Evolutionary conservation across 2,797 vertebrate species (phyloP).

Genomic region (Anomalospiza imberbis): DNA sequence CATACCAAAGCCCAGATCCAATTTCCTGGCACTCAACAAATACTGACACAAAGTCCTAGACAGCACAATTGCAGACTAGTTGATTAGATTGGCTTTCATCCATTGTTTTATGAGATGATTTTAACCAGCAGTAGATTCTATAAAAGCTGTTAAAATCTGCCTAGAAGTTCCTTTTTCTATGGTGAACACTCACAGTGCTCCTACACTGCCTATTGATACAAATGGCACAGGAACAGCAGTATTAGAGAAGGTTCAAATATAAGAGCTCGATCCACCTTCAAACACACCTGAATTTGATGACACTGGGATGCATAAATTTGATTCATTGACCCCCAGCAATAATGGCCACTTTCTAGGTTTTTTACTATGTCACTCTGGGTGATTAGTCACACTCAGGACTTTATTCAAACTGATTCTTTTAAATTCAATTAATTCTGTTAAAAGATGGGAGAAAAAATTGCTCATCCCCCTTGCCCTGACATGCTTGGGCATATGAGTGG

Average conservation of each 20-base stretch:
- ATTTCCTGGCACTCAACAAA: neutral
- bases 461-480: neutral
- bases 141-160: neutral
- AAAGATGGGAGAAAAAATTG: neutral
- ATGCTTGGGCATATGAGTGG: neutral
- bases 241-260: neutral
- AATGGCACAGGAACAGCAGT: neutral
- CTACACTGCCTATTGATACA: neutral
- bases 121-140: neutral
- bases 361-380: neutral
- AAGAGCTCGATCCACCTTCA: neutral
- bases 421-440: neutral
- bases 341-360: neutral
- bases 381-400: neutral
- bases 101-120: neutral
- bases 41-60: neutral
- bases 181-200: accelerated
- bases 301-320: neutral
- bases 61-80: neutral
- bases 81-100: neutral
- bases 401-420: neutral
- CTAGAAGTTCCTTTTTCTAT: neutral
- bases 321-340: neutral
- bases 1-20: accelerated
- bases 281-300: neutral